Base-by-base conservation (phyloP, 2,888 invertebrate species). In the Andrena flavipes region DNA sequence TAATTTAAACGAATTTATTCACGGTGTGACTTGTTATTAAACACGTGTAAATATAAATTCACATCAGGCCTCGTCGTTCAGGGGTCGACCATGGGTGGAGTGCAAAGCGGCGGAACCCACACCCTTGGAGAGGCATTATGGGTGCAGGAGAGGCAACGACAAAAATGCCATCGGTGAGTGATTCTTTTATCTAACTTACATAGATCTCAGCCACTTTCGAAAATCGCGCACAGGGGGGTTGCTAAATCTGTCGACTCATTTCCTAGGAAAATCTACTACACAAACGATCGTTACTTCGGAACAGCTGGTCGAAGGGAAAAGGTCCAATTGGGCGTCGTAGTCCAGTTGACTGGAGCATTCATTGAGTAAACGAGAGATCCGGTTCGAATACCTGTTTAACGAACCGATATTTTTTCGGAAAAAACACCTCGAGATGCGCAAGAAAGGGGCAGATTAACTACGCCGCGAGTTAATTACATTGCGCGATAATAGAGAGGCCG, bases 51-150 rank as follows among this genome's bases (percentile, higher is more conserved):
- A 7, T 6, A 33, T 56, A 8, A 67, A 83, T 87, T 81, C 79
- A 33, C 51, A 67, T 56, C 65, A 87, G 88, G 84, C 78, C 76
- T 84, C 80, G 70, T 68, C 70, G 82, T 78, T 73, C 62, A 76
- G 74, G 80, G 82, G 65, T 79, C 69, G 76, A 89, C 71, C 68
- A 94, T 94, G 94, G 94, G 94, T 49, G 93, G 94, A 72, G 92
- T 91, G 60, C 94, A 94, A 74, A 94, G 93, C 84, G 93, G 93
- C 84, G 93, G 93, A 76, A 86, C 93, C 68, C 93, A 93, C 79
- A 92, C 87, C 87, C 89, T 93, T 69, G 93, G 94, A 30, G 94
- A 93, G 79, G 92, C 93, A 65, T 90, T 94, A 84, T 94, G 93
- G 94, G 90, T 91, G 78, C 94, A 94, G 56, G 94, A 94, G 84